Conservation (phyloP, 2,113 vertebrate genomes). For the Microtus ochrogaster region DNA sequence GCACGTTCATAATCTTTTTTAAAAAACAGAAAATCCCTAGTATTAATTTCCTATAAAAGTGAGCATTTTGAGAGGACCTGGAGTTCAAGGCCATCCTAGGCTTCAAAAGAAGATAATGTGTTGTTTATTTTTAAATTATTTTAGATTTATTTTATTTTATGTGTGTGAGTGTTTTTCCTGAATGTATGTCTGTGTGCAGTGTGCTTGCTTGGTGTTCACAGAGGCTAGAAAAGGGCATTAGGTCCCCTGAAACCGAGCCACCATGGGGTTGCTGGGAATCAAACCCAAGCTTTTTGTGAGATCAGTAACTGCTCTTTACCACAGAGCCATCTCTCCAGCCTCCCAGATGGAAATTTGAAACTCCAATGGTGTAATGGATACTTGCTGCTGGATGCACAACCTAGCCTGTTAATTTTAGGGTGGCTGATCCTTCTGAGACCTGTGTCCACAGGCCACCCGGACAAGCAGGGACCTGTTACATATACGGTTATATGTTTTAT, state of each 20-base stretch:
- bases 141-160: background rate
- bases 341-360: constrained; percentile 21
- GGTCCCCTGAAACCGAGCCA: no score
- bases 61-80: background rate
- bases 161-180: no score
- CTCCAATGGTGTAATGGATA: background rate
- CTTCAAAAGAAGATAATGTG: background rate
- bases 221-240: background rate
- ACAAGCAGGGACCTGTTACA: background rate
- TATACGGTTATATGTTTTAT: constrained; percentile 13
- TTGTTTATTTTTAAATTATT: background rate
- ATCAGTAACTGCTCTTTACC: background rate
- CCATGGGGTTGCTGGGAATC: background rate
- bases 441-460: background rate
- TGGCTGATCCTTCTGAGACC: background rate
- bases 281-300: background rate
- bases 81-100: background rate
- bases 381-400: background rate
- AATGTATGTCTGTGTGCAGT: background rate
- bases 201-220: background rate
- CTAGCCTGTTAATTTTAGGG: background rate
- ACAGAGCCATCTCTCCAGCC: background rate
- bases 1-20: constrained; percentile 40
- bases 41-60: background rate
- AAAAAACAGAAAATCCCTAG: constrained; percentile 12